These are phyloP conservation scores for Symphodus melops DNA, from an alignment of 2,113 vertebrate genomes.

Conservation along the genomic window DNA sequence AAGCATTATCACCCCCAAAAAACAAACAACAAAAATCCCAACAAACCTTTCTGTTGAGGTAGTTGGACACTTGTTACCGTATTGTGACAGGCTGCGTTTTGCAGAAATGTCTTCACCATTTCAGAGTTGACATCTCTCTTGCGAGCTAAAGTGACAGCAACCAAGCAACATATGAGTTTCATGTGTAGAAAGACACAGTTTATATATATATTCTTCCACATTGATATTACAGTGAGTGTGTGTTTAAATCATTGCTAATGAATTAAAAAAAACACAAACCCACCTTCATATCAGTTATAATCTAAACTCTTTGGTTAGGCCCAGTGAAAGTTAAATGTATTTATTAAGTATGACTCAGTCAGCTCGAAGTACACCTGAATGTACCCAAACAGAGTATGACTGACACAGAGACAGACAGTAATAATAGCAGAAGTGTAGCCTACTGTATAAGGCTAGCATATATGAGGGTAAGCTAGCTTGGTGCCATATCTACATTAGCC, in stretches of 20 bases:
- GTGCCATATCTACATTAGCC: neutral
- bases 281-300: neutral
- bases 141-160: conserved; percentile 30
- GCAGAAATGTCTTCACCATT: conserved; percentile 48
- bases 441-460: too few species aligned
- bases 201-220: too few species aligned
- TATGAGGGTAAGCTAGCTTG: neutral
- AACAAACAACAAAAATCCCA: neutral
- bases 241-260: too few species aligned
- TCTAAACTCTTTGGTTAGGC: too few species aligned
- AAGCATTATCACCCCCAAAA: neutral
- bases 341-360: too few species aligned
- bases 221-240: too few species aligned
- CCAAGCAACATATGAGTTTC: neutral
- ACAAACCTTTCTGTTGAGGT: conserved; percentile 62
- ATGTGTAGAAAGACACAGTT: neutral
- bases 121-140: neutral
- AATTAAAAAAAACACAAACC: too few species aligned
- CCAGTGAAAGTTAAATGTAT: too few species aligned
- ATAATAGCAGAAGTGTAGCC: too few species aligned
- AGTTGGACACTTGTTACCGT: conserved; percentile 16
- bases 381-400: too few species aligned
- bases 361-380: too few species aligned
- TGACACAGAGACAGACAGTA: too few species aligned
- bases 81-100: conserved; percentile 41